Percentiles rank a stretch among this genome's conserved stretches.
These are phyloP conservation scores for Ictalurus punctatus DNA, from an alignment of 2,113 vertebrate genomes.

Conservation along the genomic window DNA sequence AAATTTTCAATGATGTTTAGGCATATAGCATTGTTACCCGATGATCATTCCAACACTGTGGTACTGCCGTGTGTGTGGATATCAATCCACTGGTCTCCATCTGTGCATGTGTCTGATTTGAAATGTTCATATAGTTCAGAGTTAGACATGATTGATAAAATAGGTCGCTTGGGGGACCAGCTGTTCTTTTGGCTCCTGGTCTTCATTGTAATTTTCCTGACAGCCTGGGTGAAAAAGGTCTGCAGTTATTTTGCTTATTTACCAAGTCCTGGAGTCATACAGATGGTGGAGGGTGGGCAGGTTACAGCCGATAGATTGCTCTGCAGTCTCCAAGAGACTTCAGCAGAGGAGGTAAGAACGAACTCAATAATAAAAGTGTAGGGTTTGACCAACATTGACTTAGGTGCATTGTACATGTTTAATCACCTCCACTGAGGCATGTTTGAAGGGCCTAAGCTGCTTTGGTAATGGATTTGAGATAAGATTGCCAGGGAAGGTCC, in stretches of 20 bases:
- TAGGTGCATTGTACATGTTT: background rate
- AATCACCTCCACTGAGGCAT: slow-evolving; percentile 5
- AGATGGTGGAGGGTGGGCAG: background rate
- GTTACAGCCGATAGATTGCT: background rate
- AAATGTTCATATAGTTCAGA: background rate
- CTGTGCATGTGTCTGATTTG: background rate
- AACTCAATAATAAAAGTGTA: slow-evolving; percentile 6
- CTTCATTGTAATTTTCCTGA: slow-evolving; percentile 12
- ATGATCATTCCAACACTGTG: background rate
- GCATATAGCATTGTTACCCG: background rate
- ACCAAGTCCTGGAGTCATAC: background rate
- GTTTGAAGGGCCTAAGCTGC: background rate
- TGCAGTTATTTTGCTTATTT: background rate
- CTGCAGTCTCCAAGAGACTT: background rate
- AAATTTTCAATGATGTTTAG: background rate
- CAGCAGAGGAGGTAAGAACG: background rate
- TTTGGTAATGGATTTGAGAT: background rate
- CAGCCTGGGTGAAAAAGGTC: background rate
- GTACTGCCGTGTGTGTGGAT: background rate
- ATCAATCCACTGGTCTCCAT: background rate
- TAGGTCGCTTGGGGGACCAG: background rate
- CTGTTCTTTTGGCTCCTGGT: background rate
- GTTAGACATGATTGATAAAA: slow-evolving; percentile 3
- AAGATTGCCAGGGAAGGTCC: background rate
- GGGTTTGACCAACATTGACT: background rate